Percentiles rank a stretch among this genome's conserved stretches.
phyloP scores from a whole-genome alignment of 2,797 vertebrate species.

The Pipistrellus kuhlii region DNA sequence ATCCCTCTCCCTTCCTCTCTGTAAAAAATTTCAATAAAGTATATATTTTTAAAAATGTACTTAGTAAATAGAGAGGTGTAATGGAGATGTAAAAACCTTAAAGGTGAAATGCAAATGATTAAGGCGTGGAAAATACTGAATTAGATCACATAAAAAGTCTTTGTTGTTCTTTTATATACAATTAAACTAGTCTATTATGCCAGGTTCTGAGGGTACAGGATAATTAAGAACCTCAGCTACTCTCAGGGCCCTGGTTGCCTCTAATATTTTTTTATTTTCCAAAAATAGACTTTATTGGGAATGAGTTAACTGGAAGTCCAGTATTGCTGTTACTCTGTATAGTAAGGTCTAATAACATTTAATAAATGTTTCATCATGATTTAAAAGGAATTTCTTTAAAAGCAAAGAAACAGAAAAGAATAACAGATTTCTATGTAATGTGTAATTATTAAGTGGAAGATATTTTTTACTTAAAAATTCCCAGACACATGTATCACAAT shows the following conservation, averaged over 20 bases:
- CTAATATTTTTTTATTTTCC: not conserved
- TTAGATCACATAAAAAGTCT: not conserved
- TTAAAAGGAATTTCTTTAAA: conserved; percentile 26
- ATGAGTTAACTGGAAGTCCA: not conserved
- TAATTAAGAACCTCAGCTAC: not conserved
- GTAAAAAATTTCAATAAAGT: no score
- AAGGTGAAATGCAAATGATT: not conserved
- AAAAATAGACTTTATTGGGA: not conserved
- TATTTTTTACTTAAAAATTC: conserved; percentile 21
- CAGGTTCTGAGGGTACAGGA: not conserved
- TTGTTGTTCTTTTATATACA: not conserved
- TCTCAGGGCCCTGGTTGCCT: not conserved
- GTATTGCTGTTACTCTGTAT: not conserved
- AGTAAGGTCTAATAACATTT: not conserved
- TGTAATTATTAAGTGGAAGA: not conserved
- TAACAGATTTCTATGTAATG: not conserved
- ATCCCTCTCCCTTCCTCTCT: no score
- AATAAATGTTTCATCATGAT: conserved; percentile 3
- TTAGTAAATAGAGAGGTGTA: not conserved
- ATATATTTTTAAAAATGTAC: not conserved
- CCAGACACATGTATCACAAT: not conserved
- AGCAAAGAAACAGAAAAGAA: conserved; percentile 22
- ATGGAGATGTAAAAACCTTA: not conserved
- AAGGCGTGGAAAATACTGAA: not conserved
- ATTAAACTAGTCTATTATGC: not conserved